A percentile compares a stretch with the other conserved stretches of the same genome.
These are phyloP conservation scores for Volucella zonaria DNA, from an alignment of 2,888 invertebrate genomes.

Conservation along the genomic window DNA sequence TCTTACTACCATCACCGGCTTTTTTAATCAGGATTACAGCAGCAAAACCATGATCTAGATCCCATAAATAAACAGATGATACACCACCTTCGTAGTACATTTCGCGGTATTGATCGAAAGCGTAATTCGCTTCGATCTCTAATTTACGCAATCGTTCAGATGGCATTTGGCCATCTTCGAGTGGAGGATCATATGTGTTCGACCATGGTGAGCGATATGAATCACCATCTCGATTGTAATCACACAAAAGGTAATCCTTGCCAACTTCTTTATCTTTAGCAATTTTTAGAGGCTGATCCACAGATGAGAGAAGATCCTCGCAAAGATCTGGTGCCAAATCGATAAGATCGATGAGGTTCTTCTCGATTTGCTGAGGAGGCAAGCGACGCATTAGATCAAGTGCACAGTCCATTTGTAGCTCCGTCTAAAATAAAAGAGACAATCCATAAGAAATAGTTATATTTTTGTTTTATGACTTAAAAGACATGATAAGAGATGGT, in stretches of 20 bases:
- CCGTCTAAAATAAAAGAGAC: conserved; percentile 86
- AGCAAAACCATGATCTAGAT: conserved; percentile 98
- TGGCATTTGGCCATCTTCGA: conserved; percentile 99
- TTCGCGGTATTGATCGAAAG: conserved; percentile 99
- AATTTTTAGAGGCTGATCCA: conserved; percentile 99
- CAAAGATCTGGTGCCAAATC: conserved; percentile 97
- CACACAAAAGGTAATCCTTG: conserved; percentile 98
- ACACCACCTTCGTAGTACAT: conserved; percentile 99
- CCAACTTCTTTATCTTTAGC: conserved; percentile 97
- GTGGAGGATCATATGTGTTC: conserved; percentile 97
- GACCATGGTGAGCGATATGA: conserved; percentile 99
- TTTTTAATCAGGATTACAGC: conserved; percentile 99
- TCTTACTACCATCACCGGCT: conserved; percentile 98
- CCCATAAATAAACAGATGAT: conserved; percentile 99
- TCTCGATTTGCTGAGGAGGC: conserved; percentile 99
- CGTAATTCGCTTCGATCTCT: conserved; percentile 98
- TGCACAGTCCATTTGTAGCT: conserved; percentile 99
- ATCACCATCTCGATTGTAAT: conserved; percentile 99
- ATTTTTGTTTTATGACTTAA: too few relatives aligned
- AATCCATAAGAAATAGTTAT: neutral
- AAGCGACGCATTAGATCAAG: conserved; percentile 98
- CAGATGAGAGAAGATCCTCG: conserved; percentile 97
- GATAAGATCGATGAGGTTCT: conserved; percentile 98
- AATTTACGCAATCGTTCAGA: conserved; percentile 96
- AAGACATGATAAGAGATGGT: neutral